A percentile compares a stretch with the other conserved stretches of the same genome.
These are phyloP conservation scores for Salvator merianae DNA, from an alignment of 2,113 vertebrate genomes.

Conservation along the genomic window DNA sequence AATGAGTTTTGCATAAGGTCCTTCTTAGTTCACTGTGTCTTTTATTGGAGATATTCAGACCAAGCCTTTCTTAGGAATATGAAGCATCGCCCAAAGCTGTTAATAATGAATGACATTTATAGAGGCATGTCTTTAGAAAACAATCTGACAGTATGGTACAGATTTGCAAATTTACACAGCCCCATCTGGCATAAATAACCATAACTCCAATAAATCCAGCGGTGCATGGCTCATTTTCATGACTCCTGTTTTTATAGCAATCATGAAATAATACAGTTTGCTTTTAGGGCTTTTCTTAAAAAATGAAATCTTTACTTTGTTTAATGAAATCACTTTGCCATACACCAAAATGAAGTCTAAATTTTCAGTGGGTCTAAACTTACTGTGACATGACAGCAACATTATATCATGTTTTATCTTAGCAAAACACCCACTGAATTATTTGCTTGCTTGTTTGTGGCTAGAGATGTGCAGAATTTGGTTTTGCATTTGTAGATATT, in stretches of 20 bases:
- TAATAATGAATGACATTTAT: slow-evolving; percentile 23
- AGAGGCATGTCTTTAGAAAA: slow-evolving; percentile 3
- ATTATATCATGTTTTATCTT: background rate
- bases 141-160: slow-evolving; percentile 1
- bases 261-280: background rate
- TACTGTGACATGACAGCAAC: background rate
- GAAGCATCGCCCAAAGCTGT: slow-evolving; percentile 3
- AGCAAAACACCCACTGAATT: background rate
- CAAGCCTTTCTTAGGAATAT: background rate
- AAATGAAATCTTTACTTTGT: accelerated
- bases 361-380: slow-evolving; percentile 18
- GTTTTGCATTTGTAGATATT: too few relatives aligned
- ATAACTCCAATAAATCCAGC: background rate
- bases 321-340: slow-evolving; percentile 27
- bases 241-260: background rate
- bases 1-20: background rate
- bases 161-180: background rate
- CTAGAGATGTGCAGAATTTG: too few relatives aligned
- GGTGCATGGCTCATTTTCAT: background rate
- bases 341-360: background rate
- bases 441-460: too few relatives aligned
- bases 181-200: background rate
- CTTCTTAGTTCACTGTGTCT: background rate
- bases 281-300: slow-evolving; percentile 1
- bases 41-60: background rate